Evolutionary conservation across 2,888 invertebrate genomes (phyloP), one percentile per base, ranked within the genome.

Genomic region (Pachydiplax longipennis): DNA sequence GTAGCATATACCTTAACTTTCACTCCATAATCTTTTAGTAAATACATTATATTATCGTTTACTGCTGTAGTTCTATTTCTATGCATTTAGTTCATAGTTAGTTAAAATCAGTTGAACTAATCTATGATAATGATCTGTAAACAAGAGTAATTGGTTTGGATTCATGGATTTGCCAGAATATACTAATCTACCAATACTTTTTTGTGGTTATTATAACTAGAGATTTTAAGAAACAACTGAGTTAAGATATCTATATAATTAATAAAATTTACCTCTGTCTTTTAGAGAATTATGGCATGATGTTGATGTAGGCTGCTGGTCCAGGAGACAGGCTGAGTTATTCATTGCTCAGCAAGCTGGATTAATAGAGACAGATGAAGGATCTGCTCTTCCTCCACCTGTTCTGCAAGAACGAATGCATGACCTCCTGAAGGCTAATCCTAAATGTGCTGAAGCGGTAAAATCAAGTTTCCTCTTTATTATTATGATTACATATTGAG

Each of bases 331-430:
- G 94, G 98, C 98, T 0, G 98, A 98, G 94, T 94, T 98, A 90
- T 97, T 98, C 93, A 97, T 98, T 91, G 97, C 98, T 0, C 97
- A 98, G 92, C 98, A 98, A 94, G 97, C 97, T 15, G 96, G 96
- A 92, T 94, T 98, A 90, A 93, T 99, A 90, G 97, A 97, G 93
- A 97, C 96, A 81, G 97, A 98, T 94, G 98, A 98, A 93, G 95
- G 95, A 90, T 96, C 96, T 93, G 98, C 98, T 0, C 93, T 98
- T 92, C 94, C 96, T 3, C 97, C 98, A 0, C 95, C 95, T 91
- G 96, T 97, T 92, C 94, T 99, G 91, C 98, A 98, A 93, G 95
- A 95, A 92, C 96, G 96, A 91, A 96, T 98, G 53, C 95, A 95
- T 92, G 96, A 96, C 93, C 96, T 98, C 91, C 95, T 98, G 87